A percentile compares a stretch with the other conserved stretches of the same genome.
phyloP scores from a whole-genome alignment of 2,113 vertebrate species.

The Burhinus oedicnemus region DNA sequence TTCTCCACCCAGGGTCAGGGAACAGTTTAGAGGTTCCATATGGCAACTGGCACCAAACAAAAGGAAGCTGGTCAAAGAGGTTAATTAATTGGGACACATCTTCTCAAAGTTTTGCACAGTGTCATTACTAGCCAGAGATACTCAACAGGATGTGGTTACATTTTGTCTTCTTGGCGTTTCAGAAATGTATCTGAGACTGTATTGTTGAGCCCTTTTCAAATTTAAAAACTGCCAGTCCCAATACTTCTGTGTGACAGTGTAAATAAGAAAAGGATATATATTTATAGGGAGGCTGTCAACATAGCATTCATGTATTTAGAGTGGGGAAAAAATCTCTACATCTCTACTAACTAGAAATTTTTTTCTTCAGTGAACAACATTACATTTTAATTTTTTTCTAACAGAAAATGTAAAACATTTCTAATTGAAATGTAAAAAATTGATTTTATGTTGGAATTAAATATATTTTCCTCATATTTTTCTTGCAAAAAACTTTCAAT shows the following conservation, averaged over 20 bases:
- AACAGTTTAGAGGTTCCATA: conserved; percentile 88
- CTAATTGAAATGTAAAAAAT: background rate
- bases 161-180: conserved; percentile 66
- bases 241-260: conserved; percentile 4
- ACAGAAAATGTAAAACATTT: background rate
- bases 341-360: background rate
- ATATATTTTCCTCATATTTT: background rate
- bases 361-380: background rate
- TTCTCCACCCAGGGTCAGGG: conserved; percentile 43
- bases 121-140: conserved; percentile 74
- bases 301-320: background rate
- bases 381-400: background rate
- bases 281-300: background rate
- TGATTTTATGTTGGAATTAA: background rate
- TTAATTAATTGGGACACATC: conserved; percentile 78
- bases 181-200: conserved; percentile 69
- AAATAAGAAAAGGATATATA: conserved; percentile 11
- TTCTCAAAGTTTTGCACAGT: conserved; percentile 74
- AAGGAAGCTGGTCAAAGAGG: conserved; percentile 74
- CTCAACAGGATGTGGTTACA: conserved; percentile 72
- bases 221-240: conserved; percentile 45
- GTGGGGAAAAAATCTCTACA: background rate
- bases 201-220: background rate
- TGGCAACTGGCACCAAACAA: conserved; percentile 82
- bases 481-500: background rate